Base-by-base conservation (phyloP, 2,797 vertebrate species). In the Melanotaenia nigrans region DNA sequence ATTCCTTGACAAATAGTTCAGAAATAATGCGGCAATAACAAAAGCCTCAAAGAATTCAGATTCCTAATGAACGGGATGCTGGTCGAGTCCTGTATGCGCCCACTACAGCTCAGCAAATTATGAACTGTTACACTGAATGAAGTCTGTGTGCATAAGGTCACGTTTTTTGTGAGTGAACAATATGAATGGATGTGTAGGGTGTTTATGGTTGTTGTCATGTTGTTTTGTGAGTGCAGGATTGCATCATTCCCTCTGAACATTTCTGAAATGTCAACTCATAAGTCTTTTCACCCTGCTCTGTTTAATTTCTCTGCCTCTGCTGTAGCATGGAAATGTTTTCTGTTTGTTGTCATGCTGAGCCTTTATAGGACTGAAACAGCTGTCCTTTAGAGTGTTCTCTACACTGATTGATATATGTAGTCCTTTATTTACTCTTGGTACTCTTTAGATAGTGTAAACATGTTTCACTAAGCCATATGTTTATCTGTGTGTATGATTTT, bases 1-100 rank as follows among this genome's bases (percentile, higher is more conserved):
- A 95, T 94, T 93, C 94, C 90, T 4, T 92, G 90, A 93, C 90
- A 95, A 94, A 91, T 95, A 94, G 94, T 93, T 94, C 93, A 88
- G 92, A 95, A 95, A 87, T 95, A 95, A 95, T 95, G 91, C 63
- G 82, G 77, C 81, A 87, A 68, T 18, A 93, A 94, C 91, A 93
- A 93, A 93, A 90, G 90, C 77, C 85, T 86, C 67, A 89, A 92
- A 93, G 91, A 91, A 91, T 90, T 89, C 91, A 85, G 84, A 81
- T 87, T 92, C 79, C 84, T 92, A 92, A 93, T 93, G 88, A 92
- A 88, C 69, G 68, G 81, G 80, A 83, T 58, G 85, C 79, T 87
- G 77, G 81, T 82, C 76, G 86, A 81, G 70, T 71, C 73, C 84
- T 73, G 75, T 75, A 49, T 66, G 84, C 65, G 71, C 65, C 71